These are phyloP conservation scores for Netta rufina DNA, from an alignment of 2,797 vertebrate species.

Conservation along the genomic window DNA sequence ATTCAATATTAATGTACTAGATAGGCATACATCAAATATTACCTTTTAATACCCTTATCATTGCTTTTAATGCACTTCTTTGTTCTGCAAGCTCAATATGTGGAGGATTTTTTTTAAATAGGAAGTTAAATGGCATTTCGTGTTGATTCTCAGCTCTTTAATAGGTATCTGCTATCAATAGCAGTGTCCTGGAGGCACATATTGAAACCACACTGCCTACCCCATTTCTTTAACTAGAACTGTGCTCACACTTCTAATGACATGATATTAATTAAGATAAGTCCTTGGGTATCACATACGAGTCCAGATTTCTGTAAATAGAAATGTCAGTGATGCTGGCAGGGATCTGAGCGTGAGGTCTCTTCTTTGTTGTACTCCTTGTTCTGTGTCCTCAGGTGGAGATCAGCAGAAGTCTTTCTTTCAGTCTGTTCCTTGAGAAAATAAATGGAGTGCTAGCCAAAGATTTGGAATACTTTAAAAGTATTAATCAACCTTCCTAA, in stretches of 20 bases:
- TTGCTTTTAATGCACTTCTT: slow-evolving; percentile 41
- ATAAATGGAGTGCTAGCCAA: background rate
- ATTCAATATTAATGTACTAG: slow-evolving; percentile 47
- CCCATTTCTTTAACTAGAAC: slow-evolving; percentile 45
- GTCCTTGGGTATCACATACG: background rate
- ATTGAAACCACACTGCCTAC: slow-evolving; percentile 50
- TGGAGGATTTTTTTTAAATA: background rate
- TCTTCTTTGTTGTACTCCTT: background rate
- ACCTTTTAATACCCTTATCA: slow-evolving; percentile 61
- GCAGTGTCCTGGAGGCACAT: slow-evolving; percentile 38
- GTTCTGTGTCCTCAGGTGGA: background rate
- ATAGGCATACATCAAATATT: slow-evolving; percentile 61
- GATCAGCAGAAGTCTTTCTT: background rate
- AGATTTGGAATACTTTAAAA: slow-evolving; percentile 65
- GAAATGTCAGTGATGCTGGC: background rate
- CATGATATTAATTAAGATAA: slow-evolving; percentile 42
- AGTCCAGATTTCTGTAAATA: slow-evolving; percentile 9
- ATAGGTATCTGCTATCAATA: slow-evolving; percentile 63
- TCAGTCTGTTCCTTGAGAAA: background rate
- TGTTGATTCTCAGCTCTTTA: slow-evolving; percentile 66
- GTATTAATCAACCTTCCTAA: slow-evolving; percentile 73
- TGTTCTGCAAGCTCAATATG: slow-evolving; percentile 42
- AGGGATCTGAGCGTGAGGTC: background rate
- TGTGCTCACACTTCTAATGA: slow-evolving; percentile 15
- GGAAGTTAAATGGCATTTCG: slow-evolving; percentile 70